Conservation (phyloP, 2,113 vertebrate species). For the Xyrauchen texanus region DNA sequence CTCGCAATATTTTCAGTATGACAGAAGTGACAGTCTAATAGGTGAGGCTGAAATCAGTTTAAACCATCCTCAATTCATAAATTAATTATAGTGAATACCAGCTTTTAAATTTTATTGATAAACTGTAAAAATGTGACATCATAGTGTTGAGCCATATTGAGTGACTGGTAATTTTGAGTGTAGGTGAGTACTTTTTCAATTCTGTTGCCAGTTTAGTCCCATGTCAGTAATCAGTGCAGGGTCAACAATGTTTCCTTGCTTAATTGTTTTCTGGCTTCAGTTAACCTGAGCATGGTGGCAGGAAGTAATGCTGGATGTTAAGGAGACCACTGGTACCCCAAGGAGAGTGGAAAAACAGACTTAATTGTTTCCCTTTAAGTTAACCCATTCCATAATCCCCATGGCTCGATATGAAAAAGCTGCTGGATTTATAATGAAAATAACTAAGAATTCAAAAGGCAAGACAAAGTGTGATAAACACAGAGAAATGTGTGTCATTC, state of each 20-base stretch:
- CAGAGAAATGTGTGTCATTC: not conserved
- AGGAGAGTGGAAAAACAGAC: slow-evolving; percentile 47
- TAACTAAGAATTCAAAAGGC: not conserved
- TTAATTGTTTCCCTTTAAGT: slow-evolving; percentile 56
- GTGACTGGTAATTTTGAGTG: too few species aligned
- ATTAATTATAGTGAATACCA: too few species aligned
- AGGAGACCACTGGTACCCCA: slow-evolving; percentile 40
- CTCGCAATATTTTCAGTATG: too few species aligned
- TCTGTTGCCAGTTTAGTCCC: too few species aligned
- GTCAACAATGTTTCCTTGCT: slow-evolving; percentile 3
- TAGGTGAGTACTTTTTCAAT: too few species aligned
- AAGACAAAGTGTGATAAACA: not conserved
- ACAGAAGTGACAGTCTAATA: too few species aligned
- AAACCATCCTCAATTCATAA: too few species aligned
- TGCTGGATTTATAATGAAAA: not conserved
- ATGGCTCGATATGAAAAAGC: slow-evolving; percentile 36
- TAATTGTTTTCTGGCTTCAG: slow-evolving; percentile 42
- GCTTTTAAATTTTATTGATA: too few species aligned
- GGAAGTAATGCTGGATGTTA: slow-evolving; percentile 44
- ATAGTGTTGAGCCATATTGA: too few species aligned
- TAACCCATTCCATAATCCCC: slow-evolving; percentile 23
- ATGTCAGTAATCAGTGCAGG: too few species aligned
- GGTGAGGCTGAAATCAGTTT: too few species aligned
- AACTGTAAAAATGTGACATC: too few species aligned
- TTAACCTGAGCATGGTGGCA: slow-evolving; percentile 38